These are phyloP conservation scores for Lycaon pictus DNA, from an alignment of 2,113 vertebrate species.

Conservation along the genomic window DNA sequence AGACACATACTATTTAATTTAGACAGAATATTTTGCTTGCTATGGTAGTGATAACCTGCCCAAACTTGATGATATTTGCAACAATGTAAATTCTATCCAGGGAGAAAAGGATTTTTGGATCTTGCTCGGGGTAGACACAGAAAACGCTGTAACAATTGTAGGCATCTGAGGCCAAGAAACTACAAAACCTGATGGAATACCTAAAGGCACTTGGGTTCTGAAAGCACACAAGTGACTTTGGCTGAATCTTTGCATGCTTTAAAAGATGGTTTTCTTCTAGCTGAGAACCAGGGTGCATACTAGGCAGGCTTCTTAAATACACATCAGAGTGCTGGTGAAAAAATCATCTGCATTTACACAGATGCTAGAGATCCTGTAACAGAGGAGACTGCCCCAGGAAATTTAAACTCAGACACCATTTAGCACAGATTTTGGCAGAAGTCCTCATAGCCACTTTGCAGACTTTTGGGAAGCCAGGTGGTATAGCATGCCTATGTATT, in stretches of 20 bases:
- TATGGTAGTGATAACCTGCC: background rate
- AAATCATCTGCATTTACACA: background rate
- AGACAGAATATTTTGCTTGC: background rate
- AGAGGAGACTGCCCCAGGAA: background rate
- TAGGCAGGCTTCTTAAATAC: slow-evolving; percentile 57
- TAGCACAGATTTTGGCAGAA: background rate
- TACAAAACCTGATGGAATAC: background rate
- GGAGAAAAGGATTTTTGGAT: slow-evolving; percentile 27
- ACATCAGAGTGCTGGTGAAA: slow-evolving; percentile 42
- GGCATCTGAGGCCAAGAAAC: slow-evolving; percentile 47
- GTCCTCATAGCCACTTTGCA: background rate
- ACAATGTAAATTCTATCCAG: background rate
- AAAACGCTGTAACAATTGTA: background rate
- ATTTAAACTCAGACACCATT: slow-evolving; percentile 40
- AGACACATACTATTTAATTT: background rate
- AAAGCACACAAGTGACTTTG: background rate
- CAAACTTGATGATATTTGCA: background rate
- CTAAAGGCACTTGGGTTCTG: background rate
- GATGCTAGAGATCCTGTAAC: slow-evolving; percentile 49
- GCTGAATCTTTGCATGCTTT: background rate
- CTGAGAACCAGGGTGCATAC: slow-evolving; percentile 31
- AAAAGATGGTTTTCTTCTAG: slow-evolving; percentile 32
- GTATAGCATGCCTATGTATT: background rate
- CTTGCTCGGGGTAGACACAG: background rate
- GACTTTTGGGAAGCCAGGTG: slow-evolving; percentile 40